Evolutionary conservation across 2,797 vertebrate species (phyloP).

Genomic region (Acrocephalus scirpaceus): DNA sequence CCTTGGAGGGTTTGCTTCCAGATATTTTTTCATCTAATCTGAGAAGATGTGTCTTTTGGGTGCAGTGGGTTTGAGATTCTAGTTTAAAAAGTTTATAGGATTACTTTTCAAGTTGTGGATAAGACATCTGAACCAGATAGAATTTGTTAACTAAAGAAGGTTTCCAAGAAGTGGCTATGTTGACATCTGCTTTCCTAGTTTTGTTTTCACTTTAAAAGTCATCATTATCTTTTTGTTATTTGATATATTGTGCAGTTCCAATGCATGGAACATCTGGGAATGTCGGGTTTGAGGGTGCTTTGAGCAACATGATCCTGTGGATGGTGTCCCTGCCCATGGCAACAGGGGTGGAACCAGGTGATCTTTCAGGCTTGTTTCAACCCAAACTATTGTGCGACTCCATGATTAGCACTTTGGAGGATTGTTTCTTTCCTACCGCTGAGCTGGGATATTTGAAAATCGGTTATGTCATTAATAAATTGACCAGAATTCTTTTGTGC

Average conservation of each 20-base stretch:
- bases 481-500: background rate
- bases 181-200: background rate
- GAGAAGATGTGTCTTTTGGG: background rate
- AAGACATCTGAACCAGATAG: background rate
- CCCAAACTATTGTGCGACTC: accelerated
- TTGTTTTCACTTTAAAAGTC: background rate
- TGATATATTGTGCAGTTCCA: background rate
- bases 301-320: background rate
- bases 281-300: background rate
- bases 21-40: background rate
- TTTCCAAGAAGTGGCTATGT: background rate
- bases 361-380: background rate
- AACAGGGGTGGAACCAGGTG: background rate
- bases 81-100: background rate
- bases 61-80: background rate
- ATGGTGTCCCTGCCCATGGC: background rate
- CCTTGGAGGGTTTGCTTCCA: background rate
- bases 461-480: background rate
- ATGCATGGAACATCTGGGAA: background rate
- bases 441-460: background rate
- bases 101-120: background rate
- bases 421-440: background rate
- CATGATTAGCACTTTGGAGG: background rate
- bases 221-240: background rate
- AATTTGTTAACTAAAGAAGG: background rate